Base-by-base conservation (phyloP, 2,113 vertebrate genomes). In the Sardina pilchardus region DNA sequence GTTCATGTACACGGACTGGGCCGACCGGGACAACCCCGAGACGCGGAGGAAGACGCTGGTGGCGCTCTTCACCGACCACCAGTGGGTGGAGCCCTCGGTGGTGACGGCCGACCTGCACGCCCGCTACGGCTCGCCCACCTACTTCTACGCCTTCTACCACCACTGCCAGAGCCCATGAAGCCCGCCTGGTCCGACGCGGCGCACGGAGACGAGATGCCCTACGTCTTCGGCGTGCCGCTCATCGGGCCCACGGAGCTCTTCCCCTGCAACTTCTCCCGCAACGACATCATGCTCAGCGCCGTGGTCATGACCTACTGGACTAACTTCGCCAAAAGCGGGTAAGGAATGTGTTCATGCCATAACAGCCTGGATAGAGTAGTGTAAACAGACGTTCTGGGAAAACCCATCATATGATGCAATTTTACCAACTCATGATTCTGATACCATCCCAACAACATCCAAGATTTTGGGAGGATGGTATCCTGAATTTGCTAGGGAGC, bases 241-340 rank as follows among this genome's bases (percentile, higher is more conserved):
- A 96, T 99, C 34, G 98, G 98, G 86, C 97, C 98, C 6, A 99
- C 98, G 0, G 98, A 99, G 89, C 96, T 99, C 88, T 99, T 99
- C 90, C 98, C 98, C 86, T 99, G 98, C 91, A 99, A 99, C 94
- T 99, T 99, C 94, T 99, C 98, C 93, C 97, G 97, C 94, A 99
- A 99, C 0, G 98, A 99, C 1, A 95, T 99, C 90, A 99, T 99
- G 98, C 96, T 99, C 88, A 99, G 98, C 0, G 98, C 98, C 0
- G 98, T 99, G 17, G 98, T 99, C 82, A 99, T 99, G 98, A 99
- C 98, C 21, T 99, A 99, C 90, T 99, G 98, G 98, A 99, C 98
- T 92, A 99, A 99, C 94, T 99, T 99, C 85, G 98, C 98, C 91
- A 99, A 99, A 94, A 99, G 97, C 4, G 98, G 98, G 98, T 99